These are phyloP conservation scores for Monoplex corrugatus DNA, from an alignment of 2,888 invertebrate genomes.

Conservation along the genomic window DNA sequence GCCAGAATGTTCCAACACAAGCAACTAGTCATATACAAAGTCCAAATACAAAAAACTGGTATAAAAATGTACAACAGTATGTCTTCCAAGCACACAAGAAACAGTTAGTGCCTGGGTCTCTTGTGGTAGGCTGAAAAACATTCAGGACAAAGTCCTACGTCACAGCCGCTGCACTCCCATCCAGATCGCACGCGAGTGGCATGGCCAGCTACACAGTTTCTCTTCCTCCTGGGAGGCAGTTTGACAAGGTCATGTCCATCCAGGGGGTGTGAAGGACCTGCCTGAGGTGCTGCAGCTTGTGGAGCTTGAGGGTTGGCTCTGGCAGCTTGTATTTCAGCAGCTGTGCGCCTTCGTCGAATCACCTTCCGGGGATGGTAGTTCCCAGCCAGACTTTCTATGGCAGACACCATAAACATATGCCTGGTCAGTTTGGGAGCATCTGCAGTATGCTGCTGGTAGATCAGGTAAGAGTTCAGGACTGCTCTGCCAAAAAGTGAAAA, in stretches of 20 bases:
- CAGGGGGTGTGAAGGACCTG: background rate
- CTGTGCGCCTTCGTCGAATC: too few species aligned
- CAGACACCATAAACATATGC: too few species aligned
- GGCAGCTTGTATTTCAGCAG: too few species aligned
- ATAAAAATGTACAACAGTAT: background rate
- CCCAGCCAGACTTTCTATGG: too few species aligned
- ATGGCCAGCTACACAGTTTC: slow-evolving; percentile 24
- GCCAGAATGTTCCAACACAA: background rate
- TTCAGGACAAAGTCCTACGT: slow-evolving; percentile 12
- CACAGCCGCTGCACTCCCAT: background rate
- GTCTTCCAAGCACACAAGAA: background rate
- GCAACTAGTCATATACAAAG: background rate
- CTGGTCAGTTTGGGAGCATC: too few species aligned
- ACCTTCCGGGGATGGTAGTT: too few species aligned
- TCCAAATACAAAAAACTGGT: background rate
- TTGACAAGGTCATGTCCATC: background rate
- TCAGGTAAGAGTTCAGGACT: too few species aligned
- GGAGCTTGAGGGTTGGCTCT: too few species aligned
- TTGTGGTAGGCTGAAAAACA: slow-evolving; percentile 10
- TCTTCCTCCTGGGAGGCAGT: background rate
- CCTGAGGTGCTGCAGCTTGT: background rate
- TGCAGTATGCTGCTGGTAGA: too few species aligned
- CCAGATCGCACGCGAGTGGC: background rate
- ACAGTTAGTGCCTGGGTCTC: background rate
- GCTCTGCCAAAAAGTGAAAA: too few species aligned